Conservation (phyloP, 2,113 vertebrate species). For the Anser brachyrhynchus region DNA sequence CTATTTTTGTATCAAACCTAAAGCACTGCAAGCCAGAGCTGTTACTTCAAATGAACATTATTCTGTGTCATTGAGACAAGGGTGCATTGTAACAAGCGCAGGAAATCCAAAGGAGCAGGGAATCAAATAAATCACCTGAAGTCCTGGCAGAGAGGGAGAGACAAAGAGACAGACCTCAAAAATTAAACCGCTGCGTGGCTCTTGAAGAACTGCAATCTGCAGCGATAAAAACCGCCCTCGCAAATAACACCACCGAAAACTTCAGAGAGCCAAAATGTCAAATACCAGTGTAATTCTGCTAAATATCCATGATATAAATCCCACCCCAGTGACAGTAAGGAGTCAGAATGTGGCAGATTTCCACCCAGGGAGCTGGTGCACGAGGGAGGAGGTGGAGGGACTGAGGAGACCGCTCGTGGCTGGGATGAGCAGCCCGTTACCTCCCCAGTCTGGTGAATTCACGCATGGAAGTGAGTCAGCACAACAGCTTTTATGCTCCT, state of each 20-base stretch:
- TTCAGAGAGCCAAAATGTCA: constrained; percentile 46
- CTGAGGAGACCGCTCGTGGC: not conserved
- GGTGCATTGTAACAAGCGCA: not conserved
- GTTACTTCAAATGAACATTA: constrained; percentile 20
- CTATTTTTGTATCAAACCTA: constrained; percentile 37
- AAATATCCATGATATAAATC: constrained; percentile 15
- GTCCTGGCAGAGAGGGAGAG: not conserved
- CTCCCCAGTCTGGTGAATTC: not conserved
- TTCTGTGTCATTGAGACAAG: constrained; percentile 15
- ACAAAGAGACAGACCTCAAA: constrained; percentile 32
- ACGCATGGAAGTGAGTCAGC: not conserved
- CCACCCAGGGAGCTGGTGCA: not conserved
- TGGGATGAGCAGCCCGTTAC: not conserved
- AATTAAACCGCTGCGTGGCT: constrained; percentile 9
- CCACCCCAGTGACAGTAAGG: not conserved
- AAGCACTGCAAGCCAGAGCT: constrained; percentile 15
- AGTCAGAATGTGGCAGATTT: not conserved
- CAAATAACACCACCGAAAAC: constrained; percentile 25
- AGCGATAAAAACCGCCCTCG: not conserved
- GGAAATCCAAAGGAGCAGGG: constrained; percentile 32
- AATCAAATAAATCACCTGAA: constrained; percentile 49
- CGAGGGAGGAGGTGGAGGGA: not conserved
- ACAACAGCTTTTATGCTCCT: not conserved
- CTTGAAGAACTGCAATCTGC: not conserved
- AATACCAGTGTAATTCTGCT: constrained; percentile 33